phyloP scores from a whole-genome alignment of 2,797 vertebrate species.

The Kryptolebias ocellatus region DNA sequence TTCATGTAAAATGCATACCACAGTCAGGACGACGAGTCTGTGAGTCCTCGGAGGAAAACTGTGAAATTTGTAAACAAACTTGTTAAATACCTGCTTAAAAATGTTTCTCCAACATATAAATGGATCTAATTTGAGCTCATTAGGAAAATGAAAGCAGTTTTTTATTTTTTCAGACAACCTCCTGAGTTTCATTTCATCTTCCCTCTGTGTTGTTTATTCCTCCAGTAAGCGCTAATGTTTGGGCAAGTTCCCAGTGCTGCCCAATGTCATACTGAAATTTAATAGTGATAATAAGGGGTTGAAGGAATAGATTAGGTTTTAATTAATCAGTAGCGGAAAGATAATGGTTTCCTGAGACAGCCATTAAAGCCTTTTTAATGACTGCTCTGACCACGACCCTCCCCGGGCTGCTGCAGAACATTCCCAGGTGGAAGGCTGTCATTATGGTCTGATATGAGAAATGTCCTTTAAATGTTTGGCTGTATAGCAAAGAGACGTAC shows the following conservation, averaged over 20 bases:
- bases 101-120: too few species aligned
- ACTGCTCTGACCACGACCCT: slow-evolving; percentile 55
- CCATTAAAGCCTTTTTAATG: slow-evolving; percentile 67
- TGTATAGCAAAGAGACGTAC: background rate
- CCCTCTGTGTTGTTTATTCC: slow-evolving; percentile 31
- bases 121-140: background rate
- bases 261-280: slow-evolving; percentile 57
- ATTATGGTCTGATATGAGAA: slow-evolving; percentile 9
- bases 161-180: slow-evolving; percentile 7
- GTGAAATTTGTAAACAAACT: too few species aligned
- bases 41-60: too few species aligned
- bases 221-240: slow-evolving; percentile 30
- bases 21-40: too few species aligned
- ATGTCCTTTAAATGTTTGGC: slow-evolving; percentile 14
- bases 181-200: slow-evolving; percentile 32
- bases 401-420: slow-evolving; percentile 16
- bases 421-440: slow-evolving; percentile 5
- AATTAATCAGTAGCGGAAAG: slow-evolving; percentile 65
- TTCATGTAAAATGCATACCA: too few species aligned
- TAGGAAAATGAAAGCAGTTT: background rate
- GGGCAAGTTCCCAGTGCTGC: slow-evolving; percentile 39
- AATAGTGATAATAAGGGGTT: slow-evolving; percentile 48
- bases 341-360: slow-evolving; percentile 64
- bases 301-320: slow-evolving; percentile 68
- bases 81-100: too few species aligned